Percentiles rank a stretch among this genome's conserved stretches.
Conservation (phyloP, 2,113 vertebrate species). For the Calypte anna region DNA sequence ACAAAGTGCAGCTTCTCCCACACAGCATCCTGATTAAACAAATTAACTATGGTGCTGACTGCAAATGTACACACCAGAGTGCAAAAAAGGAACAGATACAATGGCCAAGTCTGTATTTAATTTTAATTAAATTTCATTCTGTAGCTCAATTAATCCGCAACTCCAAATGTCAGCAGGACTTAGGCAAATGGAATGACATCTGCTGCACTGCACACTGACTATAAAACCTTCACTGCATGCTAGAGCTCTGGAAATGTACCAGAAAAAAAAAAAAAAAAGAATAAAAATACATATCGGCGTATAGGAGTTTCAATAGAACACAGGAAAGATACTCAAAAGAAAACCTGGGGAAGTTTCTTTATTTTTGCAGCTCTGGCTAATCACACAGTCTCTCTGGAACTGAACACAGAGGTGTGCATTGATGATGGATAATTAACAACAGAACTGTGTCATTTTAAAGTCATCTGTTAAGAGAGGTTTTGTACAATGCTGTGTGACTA, state of each 20-base stretch:
- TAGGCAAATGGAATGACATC: constrained; percentile 98
- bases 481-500: background rate
- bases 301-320: constrained; percentile 58
- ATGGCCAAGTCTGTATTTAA: constrained; percentile 89
- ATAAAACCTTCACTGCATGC: constrained; percentile 86
- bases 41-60: constrained; percentile 82
- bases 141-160: constrained; percentile 90
- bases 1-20: constrained; percentile 79
- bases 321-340: constrained; percentile 36
- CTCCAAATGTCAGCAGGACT: constrained; percentile 98
- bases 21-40: constrained; percentile 84
- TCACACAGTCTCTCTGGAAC: background rate
- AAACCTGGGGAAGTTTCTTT: constrained; percentile 22
- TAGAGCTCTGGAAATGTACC: constrained; percentile 77
- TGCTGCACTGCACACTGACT: constrained; percentile 88
- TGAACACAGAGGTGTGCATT: background rate
- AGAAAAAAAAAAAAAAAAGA: constrained; percentile 62
- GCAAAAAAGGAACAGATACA: constrained; percentile 82
- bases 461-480: background rate
- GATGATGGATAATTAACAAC: background rate
- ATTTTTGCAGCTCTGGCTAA: background rate
- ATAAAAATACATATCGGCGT: constrained; percentile 30
- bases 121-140: constrained; percentile 96
- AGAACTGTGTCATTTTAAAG: background rate
- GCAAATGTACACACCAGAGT: constrained; percentile 80